Conservation (phyloP, 2,113 vertebrate genomes). For the Dipodomys stephensi region DNA sequence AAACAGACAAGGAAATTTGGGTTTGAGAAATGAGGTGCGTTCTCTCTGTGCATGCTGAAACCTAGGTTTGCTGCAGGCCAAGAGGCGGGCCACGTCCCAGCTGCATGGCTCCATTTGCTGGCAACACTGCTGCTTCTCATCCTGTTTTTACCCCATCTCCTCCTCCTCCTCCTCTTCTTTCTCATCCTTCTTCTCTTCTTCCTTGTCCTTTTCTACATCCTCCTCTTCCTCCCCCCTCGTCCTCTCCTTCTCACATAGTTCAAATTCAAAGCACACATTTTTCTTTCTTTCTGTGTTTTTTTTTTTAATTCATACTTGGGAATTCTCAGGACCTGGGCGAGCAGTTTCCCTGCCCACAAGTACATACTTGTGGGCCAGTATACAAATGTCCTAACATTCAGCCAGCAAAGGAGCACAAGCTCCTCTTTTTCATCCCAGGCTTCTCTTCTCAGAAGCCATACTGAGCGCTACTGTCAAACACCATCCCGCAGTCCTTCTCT, state of each 20-base stretch:
- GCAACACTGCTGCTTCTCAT: no score
- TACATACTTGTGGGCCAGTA: constrained; percentile 58
- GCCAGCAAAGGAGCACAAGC: constrained; percentile 17
- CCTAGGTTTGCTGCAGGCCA: constrained; percentile 21
- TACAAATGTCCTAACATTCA: constrained; percentile 17
- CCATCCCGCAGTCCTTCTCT: neutral
- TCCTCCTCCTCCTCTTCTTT: neutral
- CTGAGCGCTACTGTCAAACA: neutral
- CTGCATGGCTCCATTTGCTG: neutral
- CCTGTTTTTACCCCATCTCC: neutral
- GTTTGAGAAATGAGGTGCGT: neutral
- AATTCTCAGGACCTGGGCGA: constrained; percentile 56
- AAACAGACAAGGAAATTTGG: constrained; percentile 11
- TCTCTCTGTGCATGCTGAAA: neutral
- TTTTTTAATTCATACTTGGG: constrained; percentile 64
- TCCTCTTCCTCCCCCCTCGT: neutral
- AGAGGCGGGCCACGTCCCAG: constrained; percentile 32
- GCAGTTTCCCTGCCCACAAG: constrained; percentile 37
- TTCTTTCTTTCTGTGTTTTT: constrained; percentile 29
- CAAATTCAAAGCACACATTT: constrained; percentile 74
- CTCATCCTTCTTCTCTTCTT: neutral
- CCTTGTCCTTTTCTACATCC: neutral
- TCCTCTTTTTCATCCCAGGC: constrained; percentile 2
- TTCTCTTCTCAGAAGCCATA: neutral
- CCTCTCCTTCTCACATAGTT: neutral